These are phyloP conservation scores for Mimachlamys varia DNA, from an alignment of 2,888 invertebrate species.

Conservation along the genomic window DNA sequence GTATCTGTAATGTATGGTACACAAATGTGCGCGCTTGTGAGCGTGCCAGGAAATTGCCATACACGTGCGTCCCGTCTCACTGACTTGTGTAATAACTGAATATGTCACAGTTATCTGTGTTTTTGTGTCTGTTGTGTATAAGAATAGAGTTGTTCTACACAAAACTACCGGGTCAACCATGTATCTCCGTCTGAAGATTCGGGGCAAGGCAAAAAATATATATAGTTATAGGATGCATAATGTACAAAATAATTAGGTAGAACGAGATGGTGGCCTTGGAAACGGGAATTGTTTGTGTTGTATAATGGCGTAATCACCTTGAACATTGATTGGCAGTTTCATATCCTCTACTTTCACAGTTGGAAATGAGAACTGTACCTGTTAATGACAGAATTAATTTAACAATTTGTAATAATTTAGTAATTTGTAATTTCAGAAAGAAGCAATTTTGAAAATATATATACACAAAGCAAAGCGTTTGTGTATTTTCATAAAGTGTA, in stretches of 20 bases:
- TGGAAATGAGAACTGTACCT: neutral
- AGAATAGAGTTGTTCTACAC: neutral
- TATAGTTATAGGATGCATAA: neutral
- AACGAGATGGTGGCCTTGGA: neutral
- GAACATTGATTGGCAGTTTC: neutral
- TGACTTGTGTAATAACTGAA: neutral
- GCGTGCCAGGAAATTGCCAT: neutral
- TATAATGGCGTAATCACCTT: neutral
- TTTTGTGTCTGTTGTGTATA: neutral
- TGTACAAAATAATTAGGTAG: neutral
- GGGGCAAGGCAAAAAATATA: neutral
- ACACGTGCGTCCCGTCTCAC: neutral
- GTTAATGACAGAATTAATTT: no score
- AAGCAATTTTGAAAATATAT: no score
- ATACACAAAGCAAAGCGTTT: no score
- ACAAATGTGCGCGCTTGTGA: neutral
- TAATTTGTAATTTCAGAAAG: no score
- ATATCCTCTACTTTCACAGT: neutral
- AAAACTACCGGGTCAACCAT: neutral
- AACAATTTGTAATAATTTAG: no score
- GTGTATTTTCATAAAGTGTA: no score
- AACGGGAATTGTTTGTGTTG: neutral
- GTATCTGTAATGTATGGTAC: neutral
- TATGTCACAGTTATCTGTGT: neutral
- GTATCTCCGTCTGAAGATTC: neutral